Evolutionary conservation across 2,797 vertebrate genomes (phyloP).

Genomic region (Setipinna tenuifilis): DNA sequence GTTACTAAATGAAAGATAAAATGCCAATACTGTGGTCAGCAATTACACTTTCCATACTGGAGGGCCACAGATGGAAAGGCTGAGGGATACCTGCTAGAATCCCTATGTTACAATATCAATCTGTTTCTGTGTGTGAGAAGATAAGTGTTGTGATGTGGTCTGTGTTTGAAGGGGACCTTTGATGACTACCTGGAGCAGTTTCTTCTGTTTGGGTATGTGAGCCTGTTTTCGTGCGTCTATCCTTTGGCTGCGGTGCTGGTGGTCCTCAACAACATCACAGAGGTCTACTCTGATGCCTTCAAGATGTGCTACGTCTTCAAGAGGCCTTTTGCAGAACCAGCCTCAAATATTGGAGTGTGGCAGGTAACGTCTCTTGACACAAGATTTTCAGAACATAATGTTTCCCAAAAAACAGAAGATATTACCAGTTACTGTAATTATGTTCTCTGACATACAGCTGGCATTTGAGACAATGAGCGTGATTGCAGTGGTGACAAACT

Average conservation of each 20-base stretch:
- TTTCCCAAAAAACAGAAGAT: neutral
- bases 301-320: conserved; percentile 97
- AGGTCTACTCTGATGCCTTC: conserved; percentile 93
- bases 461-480: conserved; percentile 97
- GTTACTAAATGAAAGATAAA: neutral
- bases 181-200: conserved; percentile 97
- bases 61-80: neutral
- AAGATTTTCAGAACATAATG: too few species aligned
- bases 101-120: neutral
- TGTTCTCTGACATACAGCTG: conserved; percentile 74
- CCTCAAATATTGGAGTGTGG: conserved; percentile 93
- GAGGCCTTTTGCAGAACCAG: conserved; percentile 90
- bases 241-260: conserved; percentile 94
- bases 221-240: conserved; percentile 96
- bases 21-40: neutral
- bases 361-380: conserved; percentile 78
- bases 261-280: conserved; percentile 93
- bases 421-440: neutral
- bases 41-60: neutral
- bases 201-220: conserved; percentile 95
- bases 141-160: neutral
- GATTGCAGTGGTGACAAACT: conserved; percentile 95
- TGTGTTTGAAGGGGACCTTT: conserved; percentile 86
- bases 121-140: neutral
- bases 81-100: neutral